Evolutionary conservation across 2,888 invertebrate genomes (phyloP), one percentile per base, ranked within the genome.

Genomic region (Melanchra persicariae): DNA sequence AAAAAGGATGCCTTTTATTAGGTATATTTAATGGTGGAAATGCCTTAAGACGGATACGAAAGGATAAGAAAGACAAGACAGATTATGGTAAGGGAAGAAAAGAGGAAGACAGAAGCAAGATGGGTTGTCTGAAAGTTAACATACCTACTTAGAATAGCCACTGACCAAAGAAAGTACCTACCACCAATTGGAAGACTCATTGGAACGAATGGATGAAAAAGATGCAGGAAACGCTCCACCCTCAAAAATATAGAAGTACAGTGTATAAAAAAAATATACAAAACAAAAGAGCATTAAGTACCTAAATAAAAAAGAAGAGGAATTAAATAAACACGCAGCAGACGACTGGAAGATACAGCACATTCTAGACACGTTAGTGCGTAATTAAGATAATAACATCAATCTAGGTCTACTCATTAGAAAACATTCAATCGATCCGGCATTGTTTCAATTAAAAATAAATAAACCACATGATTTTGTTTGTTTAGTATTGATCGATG

Each of bases 331-430:
- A 43, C 43, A 69, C 64, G 30, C 26, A 61, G 30, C 26, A 61
- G 43, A n/a, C 45, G 75, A 54, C 47, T 64, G 64, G 75, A 79
- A 79, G 61, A 47, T 40, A 30, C 19, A 60, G 60, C 49, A 67
- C 34, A 62, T 58, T 70, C 67, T 65, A 62, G 40, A 64, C 75
- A 68, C 64, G 80, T 70, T n/a, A n/a, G n/a, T n/a, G 59, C 30
- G 64, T 79, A 68, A 54, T 55, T 59, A 47, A 60, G 55, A 78
- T 66, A 74, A 78, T 66, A 74, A 64, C 37, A 64, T 61, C 24
- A 9, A 45, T 54, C 54, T 34, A 37, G 2, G n/a, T 49, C 17
- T 15, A 68, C 34, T 64, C 12, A 63, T 60, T 61, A 54, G 47
- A 60, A 61, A 78, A 70, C 57, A 67, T 64, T 70, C 12, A 70